Evolutionary conservation across 92 coral and sea anemone species (phyloP).

Genomic region (Metridium senile): DNA sequence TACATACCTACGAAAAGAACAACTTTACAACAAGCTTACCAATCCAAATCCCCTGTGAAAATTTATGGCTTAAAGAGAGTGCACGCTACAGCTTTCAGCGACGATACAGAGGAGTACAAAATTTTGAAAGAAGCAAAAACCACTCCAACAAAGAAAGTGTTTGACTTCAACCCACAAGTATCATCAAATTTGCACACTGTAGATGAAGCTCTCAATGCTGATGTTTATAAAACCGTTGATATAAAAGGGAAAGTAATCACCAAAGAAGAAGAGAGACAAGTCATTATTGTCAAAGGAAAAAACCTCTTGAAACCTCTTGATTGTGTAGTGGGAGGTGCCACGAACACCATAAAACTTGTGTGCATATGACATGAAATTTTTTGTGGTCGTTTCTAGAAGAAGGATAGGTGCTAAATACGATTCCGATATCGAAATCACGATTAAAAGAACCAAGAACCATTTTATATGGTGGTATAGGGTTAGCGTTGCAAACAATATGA

Average conservation of each 20-base stretch:
- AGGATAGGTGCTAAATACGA: no score
- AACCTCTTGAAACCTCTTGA: slow-evolving; percentile 57
- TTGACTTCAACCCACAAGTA: slow-evolving; percentile 46
- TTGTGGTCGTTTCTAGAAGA: no score
- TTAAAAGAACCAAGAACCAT: no score
- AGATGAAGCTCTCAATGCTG: slow-evolving; percentile 56
- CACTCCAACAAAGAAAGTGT: slow-evolving; percentile 51
- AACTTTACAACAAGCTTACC: slow-evolving; percentile 57
- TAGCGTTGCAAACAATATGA: no score
- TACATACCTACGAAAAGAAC: slow-evolving; percentile 45
- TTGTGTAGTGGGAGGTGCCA: slow-evolving; percentile 43
- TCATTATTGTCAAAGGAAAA: slow-evolving; percentile 47
- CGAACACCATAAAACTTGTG: slow-evolving; percentile 52
- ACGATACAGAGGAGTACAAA: slow-evolving; percentile 55
- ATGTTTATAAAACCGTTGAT: slow-evolving; percentile 54
- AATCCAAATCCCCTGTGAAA: slow-evolving; percentile 58
- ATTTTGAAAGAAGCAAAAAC: slow-evolving; percentile 52
- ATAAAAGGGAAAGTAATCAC: slow-evolving; percentile 57
- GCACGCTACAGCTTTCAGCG: slow-evolving; percentile 55
- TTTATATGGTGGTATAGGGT: no score
- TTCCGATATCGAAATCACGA: no score
- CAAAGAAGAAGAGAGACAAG: slow-evolving; percentile 53
- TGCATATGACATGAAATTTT: no score
- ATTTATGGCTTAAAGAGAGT: slow-evolving; percentile 46
- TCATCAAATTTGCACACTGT: slow-evolving; percentile 53